These are phyloP conservation scores for Mythimna pallens DNA, from an alignment of 2,888 invertebrate genomes.

Conservation along the genomic window DNA sequence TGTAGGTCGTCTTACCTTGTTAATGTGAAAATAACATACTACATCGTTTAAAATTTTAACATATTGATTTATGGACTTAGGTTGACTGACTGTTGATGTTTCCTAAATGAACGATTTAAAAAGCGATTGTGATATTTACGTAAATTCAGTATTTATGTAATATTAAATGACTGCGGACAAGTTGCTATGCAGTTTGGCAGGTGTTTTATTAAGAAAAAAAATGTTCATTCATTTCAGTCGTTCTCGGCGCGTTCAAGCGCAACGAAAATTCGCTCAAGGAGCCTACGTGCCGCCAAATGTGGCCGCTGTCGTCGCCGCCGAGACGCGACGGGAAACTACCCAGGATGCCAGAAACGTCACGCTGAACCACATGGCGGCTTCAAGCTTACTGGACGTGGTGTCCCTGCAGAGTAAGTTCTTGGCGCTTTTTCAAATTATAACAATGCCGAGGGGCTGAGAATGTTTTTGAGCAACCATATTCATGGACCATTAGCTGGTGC, in stretches of 20 bases:
- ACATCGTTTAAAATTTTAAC: neutral
- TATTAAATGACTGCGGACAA: too few species aligned
- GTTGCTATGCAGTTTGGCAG: too few species aligned
- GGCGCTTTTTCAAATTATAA: neutral
- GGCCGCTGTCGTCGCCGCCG: neutral
- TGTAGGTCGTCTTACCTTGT: too few species aligned
- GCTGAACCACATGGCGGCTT: constrained; percentile 45
- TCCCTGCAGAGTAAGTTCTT: constrained; percentile 67
- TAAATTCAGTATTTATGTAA: too few species aligned
- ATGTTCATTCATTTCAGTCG: constrained; percentile 36
- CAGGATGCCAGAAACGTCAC: constrained; percentile 29
- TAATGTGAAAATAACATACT: neutral
- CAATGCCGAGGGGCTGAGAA: neutral
- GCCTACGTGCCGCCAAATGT: constrained; percentile 66
- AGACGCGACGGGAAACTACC: constrained; percentile 22
- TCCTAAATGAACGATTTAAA: too few species aligned
- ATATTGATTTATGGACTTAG: too few species aligned
- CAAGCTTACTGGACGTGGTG: constrained; percentile 65
- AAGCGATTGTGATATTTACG: too few species aligned
- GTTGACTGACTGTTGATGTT: too few species aligned
- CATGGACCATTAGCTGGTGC: neutral
- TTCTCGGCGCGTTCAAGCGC: constrained; percentile 68
- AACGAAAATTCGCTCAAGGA: constrained; percentile 78
- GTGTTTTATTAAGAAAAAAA: too few species aligned
- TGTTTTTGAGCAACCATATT: neutral